Evolutionary conservation across 2,888 invertebrate species (phyloP).

Genomic region (Phyto melanocephala): DNA sequence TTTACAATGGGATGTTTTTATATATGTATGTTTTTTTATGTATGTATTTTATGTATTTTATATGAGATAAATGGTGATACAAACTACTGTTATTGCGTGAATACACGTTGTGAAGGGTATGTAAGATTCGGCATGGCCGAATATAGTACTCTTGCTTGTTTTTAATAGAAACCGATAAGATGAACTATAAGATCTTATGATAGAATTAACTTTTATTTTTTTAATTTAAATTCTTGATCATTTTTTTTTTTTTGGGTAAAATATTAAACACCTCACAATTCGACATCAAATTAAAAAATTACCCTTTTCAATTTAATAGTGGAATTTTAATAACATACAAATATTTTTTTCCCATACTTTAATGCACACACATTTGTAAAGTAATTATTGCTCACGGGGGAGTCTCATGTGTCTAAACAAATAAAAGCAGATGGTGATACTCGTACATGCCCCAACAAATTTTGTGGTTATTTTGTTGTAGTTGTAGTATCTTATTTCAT

Average conservation of each 20-base stretch:
- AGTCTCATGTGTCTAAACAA: neutral
- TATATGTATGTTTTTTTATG: too few species aligned
- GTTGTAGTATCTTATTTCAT: too few species aligned
- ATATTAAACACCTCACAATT: neutral
- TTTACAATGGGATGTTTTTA: too few species aligned
- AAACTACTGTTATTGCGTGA: too few species aligned
- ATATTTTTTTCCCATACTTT: neutral
- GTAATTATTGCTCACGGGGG: slow-evolving; percentile 23
- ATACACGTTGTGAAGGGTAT: too few species aligned
- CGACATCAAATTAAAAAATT: neutral
- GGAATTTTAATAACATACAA: neutral
- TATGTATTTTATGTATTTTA: too few species aligned
- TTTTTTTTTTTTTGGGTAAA: neutral
- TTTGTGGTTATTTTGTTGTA: too few species aligned
- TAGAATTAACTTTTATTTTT: neutral
- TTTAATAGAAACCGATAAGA: too few species aligned
- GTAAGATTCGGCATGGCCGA: too few species aligned
- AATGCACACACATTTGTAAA: neutral
- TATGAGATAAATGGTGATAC: too few species aligned
- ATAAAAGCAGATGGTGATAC: neutral
- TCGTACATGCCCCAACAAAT: neutral
- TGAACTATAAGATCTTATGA: neutral
- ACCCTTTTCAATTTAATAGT: neutral
- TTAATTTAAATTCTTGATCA: neutral
- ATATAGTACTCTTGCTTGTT: too few species aligned